Evolutionary conservation across 1,140 invertebrate genomes (phyloP).

Genomic region (Lineus longissimus): DNA sequence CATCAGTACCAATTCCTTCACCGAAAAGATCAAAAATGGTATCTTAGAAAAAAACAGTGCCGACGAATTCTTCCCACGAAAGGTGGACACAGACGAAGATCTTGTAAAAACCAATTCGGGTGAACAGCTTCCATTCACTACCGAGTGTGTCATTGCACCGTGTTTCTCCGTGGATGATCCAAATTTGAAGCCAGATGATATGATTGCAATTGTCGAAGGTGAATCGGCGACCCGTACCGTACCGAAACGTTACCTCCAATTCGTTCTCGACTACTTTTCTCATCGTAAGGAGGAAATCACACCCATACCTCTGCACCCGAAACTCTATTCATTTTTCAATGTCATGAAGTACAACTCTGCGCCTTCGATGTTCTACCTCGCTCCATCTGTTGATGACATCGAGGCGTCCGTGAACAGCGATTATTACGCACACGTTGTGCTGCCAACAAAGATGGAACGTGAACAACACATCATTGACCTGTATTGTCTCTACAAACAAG

Average conservation of each 20-base stretch:
- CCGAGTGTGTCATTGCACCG: constrained; percentile 1
- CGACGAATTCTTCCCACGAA: constrained; percentile 1
- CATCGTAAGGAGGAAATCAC: constrained; percentile 5
- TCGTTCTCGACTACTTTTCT: background rate
- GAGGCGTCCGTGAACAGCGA: background rate
- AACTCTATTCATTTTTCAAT: constrained; percentile 1
- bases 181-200: background rate
- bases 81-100: background rate
- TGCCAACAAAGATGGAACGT: constrained; percentile 1
- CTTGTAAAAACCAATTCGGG: background rate
- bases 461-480: background rate
- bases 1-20: constrained; percentile 8
- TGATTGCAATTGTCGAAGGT: background rate
- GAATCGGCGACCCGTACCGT: background rate
- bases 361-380: background rate
- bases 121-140: background rate
- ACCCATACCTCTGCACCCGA: background rate
- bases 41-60: background rate
- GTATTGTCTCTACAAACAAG: constrained; percentile 5
- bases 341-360: background rate
- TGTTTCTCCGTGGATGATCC: constrained; percentile 3
- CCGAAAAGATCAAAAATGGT: constrained; percentile 3
- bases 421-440: background rate
- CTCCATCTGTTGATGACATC: background rate
- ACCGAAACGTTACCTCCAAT: background rate